A percentile compares a stretch with the other conserved stretches of the same genome.
phyloP scores from a whole-genome alignment of 2,113 vertebrate genomes.

The Otis tarda region DNA sequence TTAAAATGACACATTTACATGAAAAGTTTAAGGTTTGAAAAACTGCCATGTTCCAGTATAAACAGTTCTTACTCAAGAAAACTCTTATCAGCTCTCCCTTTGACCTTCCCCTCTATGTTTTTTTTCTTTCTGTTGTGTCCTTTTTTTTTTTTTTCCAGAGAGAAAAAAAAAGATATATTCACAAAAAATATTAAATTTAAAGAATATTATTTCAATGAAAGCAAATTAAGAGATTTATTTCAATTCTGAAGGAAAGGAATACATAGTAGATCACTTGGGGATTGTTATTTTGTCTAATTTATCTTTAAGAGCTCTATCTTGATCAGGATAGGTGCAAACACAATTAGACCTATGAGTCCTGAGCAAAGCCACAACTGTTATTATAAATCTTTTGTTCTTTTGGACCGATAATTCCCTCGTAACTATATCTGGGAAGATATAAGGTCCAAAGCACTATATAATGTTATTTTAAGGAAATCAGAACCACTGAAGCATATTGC shows the following conservation, averaged over 20 bases:
- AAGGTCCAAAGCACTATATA: not conserved
- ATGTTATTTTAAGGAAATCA: not conserved
- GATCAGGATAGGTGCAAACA: not conserved
- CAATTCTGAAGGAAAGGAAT: not conserved
- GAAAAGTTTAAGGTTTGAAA: not conserved
- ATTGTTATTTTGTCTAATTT: not conserved
- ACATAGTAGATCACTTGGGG: not conserved
- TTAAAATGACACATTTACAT: not conserved
- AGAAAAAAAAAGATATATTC: not conserved
- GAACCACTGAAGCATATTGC: not conserved
- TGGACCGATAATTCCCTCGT: not conserved
- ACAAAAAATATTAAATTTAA: not conserved
- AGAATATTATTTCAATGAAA: not conserved
- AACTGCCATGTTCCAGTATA: not conserved
- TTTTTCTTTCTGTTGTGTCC: not conserved
- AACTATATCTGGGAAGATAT: not conserved
- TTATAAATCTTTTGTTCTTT: not conserved
- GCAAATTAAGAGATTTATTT: not conserved
- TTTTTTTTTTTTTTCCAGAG: not conserved
- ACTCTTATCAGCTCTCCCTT: not conserved
- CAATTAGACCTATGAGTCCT: not conserved
- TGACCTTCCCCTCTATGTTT: not conserved
- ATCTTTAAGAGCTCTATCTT: not conserved
- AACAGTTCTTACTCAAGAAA: not conserved
- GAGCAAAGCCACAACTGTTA: not conserved